These are phyloP conservation scores for Phocoena phocoena DNA, from an alignment of 2,113 vertebrate genomes.

Conservation along the genomic window DNA sequence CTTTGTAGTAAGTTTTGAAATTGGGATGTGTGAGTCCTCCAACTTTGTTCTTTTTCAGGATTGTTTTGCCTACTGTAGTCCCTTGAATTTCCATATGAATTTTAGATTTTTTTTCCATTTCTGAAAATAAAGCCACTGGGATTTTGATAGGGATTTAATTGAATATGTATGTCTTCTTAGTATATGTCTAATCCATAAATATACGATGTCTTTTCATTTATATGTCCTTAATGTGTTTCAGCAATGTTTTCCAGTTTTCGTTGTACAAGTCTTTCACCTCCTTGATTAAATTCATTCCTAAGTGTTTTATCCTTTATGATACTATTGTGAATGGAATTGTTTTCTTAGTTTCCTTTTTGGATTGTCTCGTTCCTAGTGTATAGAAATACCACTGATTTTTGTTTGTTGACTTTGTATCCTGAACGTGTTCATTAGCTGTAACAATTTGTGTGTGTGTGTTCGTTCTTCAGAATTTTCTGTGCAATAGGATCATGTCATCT, in stretches of 20 bases:
- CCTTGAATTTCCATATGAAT: not conserved
- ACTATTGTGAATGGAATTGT: not conserved
- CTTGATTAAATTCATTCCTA: not conserved
- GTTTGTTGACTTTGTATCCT: not conserved
- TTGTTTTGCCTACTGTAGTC: not conserved
- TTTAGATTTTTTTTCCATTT: not conserved
- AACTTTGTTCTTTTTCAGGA: not conserved
- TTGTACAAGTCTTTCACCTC: not conserved
- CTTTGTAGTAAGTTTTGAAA: not conserved
- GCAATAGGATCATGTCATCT: not conserved
- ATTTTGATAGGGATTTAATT: not conserved
- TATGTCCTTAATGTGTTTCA: not conserved
- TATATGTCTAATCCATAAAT: not conserved
- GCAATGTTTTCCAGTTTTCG: not conserved
- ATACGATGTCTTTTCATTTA: not conserved
- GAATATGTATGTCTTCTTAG: not conserved
- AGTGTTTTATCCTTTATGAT: not conserved
- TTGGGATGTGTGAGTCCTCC: not conserved
- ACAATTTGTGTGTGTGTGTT: not conserved
- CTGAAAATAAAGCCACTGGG: not conserved
- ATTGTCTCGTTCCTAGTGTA: not conserved
- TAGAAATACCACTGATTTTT: not conserved
- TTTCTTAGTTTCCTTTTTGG: not conserved
- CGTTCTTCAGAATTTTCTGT: not conserved
- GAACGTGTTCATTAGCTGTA: not conserved